phyloP scores from a whole-genome alignment of 2,797 vertebrate species.

The Danio albolineatus region DNA sequence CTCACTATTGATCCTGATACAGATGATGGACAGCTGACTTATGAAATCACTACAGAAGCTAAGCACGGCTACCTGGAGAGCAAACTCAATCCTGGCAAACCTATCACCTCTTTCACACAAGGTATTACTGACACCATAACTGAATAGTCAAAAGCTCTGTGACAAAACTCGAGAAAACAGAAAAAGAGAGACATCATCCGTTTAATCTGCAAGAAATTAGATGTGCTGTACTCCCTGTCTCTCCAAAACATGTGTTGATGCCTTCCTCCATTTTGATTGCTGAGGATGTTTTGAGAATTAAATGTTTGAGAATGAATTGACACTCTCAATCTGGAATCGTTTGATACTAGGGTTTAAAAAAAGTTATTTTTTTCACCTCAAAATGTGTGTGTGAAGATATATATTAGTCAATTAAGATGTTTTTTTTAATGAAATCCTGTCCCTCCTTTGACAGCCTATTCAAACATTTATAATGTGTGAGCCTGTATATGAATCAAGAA shows the following conservation, averaged over 20 bases:
- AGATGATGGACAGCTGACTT: slow-evolving; percentile 87
- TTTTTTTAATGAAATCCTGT: no score
- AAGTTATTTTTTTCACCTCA: no score
- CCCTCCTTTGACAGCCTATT: no score
- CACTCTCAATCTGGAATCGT: no score
- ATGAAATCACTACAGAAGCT: slow-evolving; percentile 85
- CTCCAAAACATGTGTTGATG: neutral
- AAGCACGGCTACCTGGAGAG: slow-evolving; percentile 89
- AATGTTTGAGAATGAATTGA: neutral
- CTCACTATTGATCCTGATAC: slow-evolving; percentile 93
- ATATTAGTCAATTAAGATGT: no score
- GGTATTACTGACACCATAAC: slow-evolving; percentile 72
- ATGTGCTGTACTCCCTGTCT: neutral
- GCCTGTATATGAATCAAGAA: no score
- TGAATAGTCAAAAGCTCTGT: no score
- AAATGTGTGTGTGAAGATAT: no score
- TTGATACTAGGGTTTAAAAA: no score
- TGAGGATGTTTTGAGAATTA: neutral
- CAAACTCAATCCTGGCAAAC: slow-evolving; percentile 83
- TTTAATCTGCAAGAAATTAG: neutral
- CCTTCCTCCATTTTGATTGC: neutral
- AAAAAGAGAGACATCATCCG: neutral
- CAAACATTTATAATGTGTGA: no score
- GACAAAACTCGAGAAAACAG: neutral
- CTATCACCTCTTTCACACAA: slow-evolving; percentile 86